These are phyloP conservation scores for Lordiphosa mommai DNA, from an alignment of 1,140 invertebrate genomes.

Conservation along the genomic window DNA sequence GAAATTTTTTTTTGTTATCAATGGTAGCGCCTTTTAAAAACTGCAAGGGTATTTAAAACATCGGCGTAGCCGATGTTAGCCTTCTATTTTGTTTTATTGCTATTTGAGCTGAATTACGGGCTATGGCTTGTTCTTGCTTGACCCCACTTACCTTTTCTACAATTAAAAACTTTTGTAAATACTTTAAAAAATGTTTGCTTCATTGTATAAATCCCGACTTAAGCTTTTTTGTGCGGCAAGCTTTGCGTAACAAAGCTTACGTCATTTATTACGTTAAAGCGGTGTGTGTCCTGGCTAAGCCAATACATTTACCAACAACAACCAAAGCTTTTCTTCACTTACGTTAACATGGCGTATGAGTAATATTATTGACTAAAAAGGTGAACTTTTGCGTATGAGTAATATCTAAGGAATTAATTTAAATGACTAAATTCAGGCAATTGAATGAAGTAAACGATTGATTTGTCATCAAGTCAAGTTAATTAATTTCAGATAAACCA, in stretches of 20 bases:
- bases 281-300: not conserved
- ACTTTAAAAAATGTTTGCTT: not conserved
- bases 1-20: too few species aligned
- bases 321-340: not conserved
- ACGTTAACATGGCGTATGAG: conserved; percentile 33
- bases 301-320: too few species aligned
- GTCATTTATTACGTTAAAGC: not conserved
- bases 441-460: conserved; percentile 20
- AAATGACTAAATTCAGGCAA: conserved; percentile 14
- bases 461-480: conserved; percentile 5
- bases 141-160: too few species aligned
- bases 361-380: conserved; percentile 15
- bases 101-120: too few species aligned
- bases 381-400: conserved; percentile 32
- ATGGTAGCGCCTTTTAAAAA: too few species aligned
- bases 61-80: too few species aligned
- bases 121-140: too few species aligned
- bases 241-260: not conserved
- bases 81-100: too few species aligned
- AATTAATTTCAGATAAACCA: not conserved
- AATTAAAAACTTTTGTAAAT: not conserved
- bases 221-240: not conserved
- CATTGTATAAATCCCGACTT: not conserved
- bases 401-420: conserved; percentile 14
- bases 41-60: too few species aligned